Conservation (phyloP, 2,888 invertebrate genomes). For the Phrixothrix hirtus region DNA sequence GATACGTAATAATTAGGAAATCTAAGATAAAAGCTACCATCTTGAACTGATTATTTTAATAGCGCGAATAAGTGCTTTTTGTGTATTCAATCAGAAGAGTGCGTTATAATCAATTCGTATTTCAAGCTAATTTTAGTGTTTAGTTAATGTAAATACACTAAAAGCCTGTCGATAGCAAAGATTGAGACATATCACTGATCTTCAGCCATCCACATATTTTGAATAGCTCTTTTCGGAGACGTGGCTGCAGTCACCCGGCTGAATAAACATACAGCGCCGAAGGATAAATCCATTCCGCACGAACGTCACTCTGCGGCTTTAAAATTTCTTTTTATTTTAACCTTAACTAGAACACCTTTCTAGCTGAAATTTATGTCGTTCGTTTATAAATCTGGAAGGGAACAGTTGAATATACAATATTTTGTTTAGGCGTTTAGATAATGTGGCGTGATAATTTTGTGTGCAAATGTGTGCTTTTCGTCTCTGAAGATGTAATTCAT, state of each 20-base stretch:
- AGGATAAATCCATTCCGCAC: slow-evolving; percentile 45
- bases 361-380: not conserved
- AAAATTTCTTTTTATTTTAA: slow-evolving; percentile 28
- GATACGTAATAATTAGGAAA: no score
- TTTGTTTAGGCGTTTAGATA: not conserved
- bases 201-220: slow-evolving; percentile 9
- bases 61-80: no score
- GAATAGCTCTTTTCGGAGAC: slow-evolving; percentile 27
- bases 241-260: slow-evolving; percentile 39
- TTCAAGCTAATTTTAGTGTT: not conserved
- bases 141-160: not conserved
- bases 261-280: slow-evolving; percentile 43
- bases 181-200: slow-evolving; percentile 16
- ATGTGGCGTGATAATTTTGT: not conserved
- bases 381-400: not conserved
- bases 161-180: slow-evolving; percentile 1
- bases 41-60: no score
- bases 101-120: no score
- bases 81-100: no score
- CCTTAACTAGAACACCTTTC: not conserved
- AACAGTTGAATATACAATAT: not conserved
- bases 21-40: no score
- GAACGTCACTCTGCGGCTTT: slow-evolving; percentile 38
- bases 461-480: no score
- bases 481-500: no score